Evolutionary conservation across 1,140 invertebrate species (phyloP), one percentile per base, ranked within the genome.

Genomic region (Bemisia tabaci): DNA sequence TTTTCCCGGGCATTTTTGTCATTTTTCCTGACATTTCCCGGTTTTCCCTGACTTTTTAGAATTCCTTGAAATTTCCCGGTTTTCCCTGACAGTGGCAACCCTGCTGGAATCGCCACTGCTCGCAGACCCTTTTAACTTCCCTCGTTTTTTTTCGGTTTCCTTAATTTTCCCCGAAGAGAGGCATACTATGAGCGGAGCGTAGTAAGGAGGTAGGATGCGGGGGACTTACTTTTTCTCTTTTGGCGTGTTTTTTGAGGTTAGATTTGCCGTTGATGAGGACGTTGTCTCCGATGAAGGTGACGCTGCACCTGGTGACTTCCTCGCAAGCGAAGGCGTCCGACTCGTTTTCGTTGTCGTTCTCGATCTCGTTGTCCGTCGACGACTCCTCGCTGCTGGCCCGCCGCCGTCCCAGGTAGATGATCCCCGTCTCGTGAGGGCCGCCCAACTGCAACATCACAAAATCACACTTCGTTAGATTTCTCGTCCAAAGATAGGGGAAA

Each of bases 231-330:
- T 86, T 85, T 74, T 82, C 81, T 76, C 83, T 84, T 68, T 81
- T 79, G 66, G 85, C 80, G 70, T 82, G 80, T 71, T 81, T 85
- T 68, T 84, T 84, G 64, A 91, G 81, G 78, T 87, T 87, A 74
- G 87, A 89, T 75, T 85, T 85, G 48, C 90, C 90, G 78, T 93
- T 91, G 77, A 94, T 92, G 74, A 94, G 85, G 70, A 94, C 81
- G 77, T 93, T 94, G 76, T 89, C 91, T 76, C 92, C 92, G 76
- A 87, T 83, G 78, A 95, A 94, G 66, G 84, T 81, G 65, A 94
- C 88, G 76, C 87, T 84, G 78, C 87, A 91, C 2, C 88, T 88
- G 65, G 88, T 88, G 65, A 79, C 78, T 73, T 80, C 79, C 66
- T 79, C 78, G 64, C 80, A 79, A 63, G 79, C 79, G 66, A 84